Base-by-base conservation (phyloP, 2,888 invertebrate species). In the Steinernema hermaphroditum region DNA sequence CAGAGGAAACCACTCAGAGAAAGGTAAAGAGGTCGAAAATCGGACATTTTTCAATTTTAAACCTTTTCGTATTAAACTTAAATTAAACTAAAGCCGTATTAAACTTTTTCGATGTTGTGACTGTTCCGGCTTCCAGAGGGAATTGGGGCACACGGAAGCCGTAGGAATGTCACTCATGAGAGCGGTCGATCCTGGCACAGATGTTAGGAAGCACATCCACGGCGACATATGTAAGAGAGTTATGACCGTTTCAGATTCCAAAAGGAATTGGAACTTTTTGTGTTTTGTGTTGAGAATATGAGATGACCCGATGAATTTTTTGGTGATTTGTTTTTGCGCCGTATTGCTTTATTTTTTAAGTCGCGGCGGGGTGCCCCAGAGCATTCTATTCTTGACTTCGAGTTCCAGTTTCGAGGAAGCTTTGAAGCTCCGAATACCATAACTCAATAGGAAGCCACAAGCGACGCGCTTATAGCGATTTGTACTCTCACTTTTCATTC, bases 401-500 rank as follows among this genome's bases (percentile, higher is more conserved):
- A n/a, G n/a, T n/a, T n/a, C n/a, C n/a, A n/a, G n/a, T n/a, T n/a
- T n/a, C n/a, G n/a, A n/a, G n/a, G n/a, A n/a, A n/a, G n/a, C n/a
- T n/a, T 12, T 37, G 37, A 37, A 37, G 12, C 37, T 37, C 37
- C 6, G 37, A 37, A 37, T 8, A 37, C 4, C 37, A 37, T 4
- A 37, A 37, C 37, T n/a, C n/a, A n/a, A n/a, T n/a, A n/a, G n/a
- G n/a, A n/a, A n/a, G n/a, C n/a, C n/a, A n/a, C n/a, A n/a, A n/a
- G n/a, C n/a, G n/a, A n/a, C n/a, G n/a, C n/a, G 14, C 14, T 41
- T 41, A 41, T 41, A 14, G 14, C 9, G 43, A 41, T 41, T 41
- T 12, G 12, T 54, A 22, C 27, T 27, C 54, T 54, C 54, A 54
- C 27, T 54, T 54, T 54, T 54, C 54, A 54, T 54, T 54, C 22